Percentiles rank a stretch among this genome's conserved stretches.
These are phyloP conservation scores for Vimba vimba DNA, from an alignment of 2,113 vertebrate species.

Conservation along the genomic window DNA sequence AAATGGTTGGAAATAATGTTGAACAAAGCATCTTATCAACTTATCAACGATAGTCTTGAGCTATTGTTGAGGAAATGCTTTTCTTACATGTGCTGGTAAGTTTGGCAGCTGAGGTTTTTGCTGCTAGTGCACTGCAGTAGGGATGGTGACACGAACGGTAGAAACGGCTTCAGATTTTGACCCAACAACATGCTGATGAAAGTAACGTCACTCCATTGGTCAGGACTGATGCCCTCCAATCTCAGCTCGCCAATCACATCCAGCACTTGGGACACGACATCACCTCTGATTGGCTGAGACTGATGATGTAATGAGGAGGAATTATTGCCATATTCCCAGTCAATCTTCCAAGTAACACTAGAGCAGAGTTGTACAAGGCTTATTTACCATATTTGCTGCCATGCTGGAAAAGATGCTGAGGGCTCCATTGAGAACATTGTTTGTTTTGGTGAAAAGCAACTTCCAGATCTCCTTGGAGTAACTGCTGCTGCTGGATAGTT, in stretches of 20 bases:
- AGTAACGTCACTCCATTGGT: neutral
- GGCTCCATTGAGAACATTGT: conserved; percentile 63
- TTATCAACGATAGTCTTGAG: neutral
- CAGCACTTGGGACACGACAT: conserved; percentile 12
- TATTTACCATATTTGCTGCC: conserved; percentile 43
- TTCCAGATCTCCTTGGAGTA: conserved; percentile 69
- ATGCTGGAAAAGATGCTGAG: conserved; percentile 63
- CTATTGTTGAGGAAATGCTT: neutral
- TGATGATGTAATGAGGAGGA: conserved; percentile 1
- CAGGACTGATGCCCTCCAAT: conserved; percentile 16
- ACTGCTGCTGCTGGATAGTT: conserved; percentile 61
- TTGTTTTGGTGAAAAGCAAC: conserved; percentile 66
- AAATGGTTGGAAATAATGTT: neutral
- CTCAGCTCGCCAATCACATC: conserved; percentile 43
- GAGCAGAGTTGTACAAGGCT: neutral
- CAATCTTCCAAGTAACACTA: neutral
- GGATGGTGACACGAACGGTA: conserved; percentile 59
- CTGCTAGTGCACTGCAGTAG: conserved; percentile 68
- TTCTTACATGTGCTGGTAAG: conserved; percentile 71
- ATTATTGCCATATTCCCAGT: neutral
- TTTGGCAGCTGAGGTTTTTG: conserved; percentile 71
- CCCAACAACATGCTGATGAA: conserved; percentile 65
- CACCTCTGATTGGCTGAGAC: conserved; percentile 11
- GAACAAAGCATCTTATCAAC: neutral
- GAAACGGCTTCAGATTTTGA: conserved; percentile 57